These are phyloP conservation scores for Hybos culiciformis DNA, from an alignment of 2,888 invertebrate genomes.

Conservation along the genomic window DNA sequence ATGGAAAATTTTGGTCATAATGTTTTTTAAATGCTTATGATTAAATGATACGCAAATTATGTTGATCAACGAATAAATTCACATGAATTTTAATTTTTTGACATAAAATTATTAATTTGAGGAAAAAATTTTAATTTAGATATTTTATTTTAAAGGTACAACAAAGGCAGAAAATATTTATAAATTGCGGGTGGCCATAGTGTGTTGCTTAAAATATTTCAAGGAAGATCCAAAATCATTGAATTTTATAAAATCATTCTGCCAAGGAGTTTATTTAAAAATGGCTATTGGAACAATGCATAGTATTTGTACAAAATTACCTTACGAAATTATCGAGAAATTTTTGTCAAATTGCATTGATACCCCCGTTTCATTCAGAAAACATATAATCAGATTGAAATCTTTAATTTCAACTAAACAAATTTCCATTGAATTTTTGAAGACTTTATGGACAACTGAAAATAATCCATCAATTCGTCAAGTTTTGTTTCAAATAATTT, in stretches of 20 bases:
- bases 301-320: not conserved
- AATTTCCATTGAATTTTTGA: not conserved
- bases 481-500: not conserved
- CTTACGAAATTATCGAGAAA: not conserved
- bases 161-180: not conserved
- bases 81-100: too few species aligned
- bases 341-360: not conserved
- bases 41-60: too few species aligned
- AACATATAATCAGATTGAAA: not conserved
- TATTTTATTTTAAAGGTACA: too few species aligned
- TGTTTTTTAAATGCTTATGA: too few species aligned
- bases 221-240: not conserved
- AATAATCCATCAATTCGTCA: not conserved
- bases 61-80: too few species aligned
- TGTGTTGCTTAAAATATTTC: not conserved
- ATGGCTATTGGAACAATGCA: not conserved
- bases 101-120: too few species aligned
- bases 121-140: too few species aligned
- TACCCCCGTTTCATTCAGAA: not conserved
- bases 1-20: too few species aligned
- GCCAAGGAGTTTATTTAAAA: not conserved
- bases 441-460: not conserved
- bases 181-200: not conserved
- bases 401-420: not conserved
- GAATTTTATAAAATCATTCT: not conserved